Percentiles rank a stretch among this genome's conserved stretches.
phyloP scores from a whole-genome alignment of 2,113 vertebrate genomes.

The Hoplias malabaricus region DNA sequence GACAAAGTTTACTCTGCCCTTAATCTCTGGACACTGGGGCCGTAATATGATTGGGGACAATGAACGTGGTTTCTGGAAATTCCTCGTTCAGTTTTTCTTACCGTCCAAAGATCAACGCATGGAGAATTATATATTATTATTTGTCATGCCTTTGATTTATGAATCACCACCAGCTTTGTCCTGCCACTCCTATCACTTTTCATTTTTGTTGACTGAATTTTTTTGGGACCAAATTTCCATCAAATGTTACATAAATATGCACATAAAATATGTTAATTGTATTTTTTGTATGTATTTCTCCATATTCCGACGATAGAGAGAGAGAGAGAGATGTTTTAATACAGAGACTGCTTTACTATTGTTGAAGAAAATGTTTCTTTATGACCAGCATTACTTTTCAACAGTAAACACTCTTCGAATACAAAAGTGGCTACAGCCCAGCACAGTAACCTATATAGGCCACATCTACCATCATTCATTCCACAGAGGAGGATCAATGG shows the following conservation, averaged over 20 bases:
- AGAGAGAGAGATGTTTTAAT: no score
- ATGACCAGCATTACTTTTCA: neutral
- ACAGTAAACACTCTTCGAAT: neutral
- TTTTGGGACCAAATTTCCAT: no score
- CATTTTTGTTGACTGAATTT: no score
- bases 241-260: no score
- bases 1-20: neutral
- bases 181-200: no score
- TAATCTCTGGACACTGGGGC: neutral
- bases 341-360: no score
- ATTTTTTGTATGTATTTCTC: no score
- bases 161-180: neutral
- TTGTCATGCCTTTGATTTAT: neutral
- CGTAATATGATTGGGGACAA: neutral
- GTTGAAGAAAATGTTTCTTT: neutral
- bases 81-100: neutral
- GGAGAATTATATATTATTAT: neutral
- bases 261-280: no score
- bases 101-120: neutral
- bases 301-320: no score
- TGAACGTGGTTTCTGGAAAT: neutral
- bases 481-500: conserved; percentile 46
- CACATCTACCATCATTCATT: conserved; percentile 40
- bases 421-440: neutral
- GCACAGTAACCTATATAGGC: neutral